These are phyloP conservation scores for Coracopsis vasa DNA, from an alignment of 2,113 vertebrate species.

Conservation along the genomic window DNA sequence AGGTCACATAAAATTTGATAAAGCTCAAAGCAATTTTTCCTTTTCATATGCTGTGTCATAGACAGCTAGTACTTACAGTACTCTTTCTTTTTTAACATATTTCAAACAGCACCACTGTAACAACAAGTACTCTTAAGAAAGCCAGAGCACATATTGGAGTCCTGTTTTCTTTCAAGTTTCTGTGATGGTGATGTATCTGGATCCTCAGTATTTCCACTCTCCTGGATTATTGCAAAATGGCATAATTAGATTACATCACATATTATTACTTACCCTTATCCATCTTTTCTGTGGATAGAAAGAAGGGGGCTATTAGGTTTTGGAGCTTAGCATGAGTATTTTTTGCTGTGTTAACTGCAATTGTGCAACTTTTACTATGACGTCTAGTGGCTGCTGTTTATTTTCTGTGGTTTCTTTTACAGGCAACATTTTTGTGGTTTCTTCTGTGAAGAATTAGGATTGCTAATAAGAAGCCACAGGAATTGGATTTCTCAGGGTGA, in stretches of 20 bases:
- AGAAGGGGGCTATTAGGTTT: neutral
- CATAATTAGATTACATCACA: neutral
- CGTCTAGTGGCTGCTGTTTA: neutral
- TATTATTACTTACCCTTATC: neutral
- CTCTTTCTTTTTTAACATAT: neutral
- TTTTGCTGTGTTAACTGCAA: neutral
- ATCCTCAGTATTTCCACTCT: neutral
- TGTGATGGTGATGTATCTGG: neutral
- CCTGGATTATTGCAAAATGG: neutral
- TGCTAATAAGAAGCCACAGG: conserved; percentile 21
- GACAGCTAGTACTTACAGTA: neutral
- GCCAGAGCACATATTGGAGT: neutral
- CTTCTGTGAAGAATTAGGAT: neutral
- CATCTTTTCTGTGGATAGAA: neutral
- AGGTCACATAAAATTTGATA: neutral
- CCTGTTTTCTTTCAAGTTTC: neutral
- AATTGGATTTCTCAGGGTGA: conserved; percentile 5
- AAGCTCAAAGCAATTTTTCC: neutral
- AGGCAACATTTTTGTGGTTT: conserved; percentile 33
- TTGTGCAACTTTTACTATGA: conserved; percentile 21
- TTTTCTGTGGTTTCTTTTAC: neutral
- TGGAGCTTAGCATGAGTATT: neutral
- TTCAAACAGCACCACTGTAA: neutral
- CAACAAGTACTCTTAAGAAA: neutral
- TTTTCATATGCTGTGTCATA: neutral